Base-by-base conservation (phyloP, 2,113 vertebrate species). In the Fulica atra region DNA sequence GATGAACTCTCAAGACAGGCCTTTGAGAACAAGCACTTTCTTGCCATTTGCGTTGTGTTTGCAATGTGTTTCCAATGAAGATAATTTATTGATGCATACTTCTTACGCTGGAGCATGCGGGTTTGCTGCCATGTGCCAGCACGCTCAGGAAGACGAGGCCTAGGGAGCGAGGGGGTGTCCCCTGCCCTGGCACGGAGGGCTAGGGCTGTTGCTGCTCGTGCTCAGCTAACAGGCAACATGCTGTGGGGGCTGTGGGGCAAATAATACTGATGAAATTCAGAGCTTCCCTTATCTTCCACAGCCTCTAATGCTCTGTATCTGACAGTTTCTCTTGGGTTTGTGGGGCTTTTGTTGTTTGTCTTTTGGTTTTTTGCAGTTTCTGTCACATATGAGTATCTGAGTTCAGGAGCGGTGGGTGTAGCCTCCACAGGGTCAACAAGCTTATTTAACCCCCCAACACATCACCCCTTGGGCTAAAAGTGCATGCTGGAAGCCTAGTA, bases 31-130 rank as follows among this genome's bases (percentile, higher is more conserved):
- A 73, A 89, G 93, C 72, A 16, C 68, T 82, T 92, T 94, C 93
- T 57, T 57, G 81, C 92, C 44, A 61, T 95, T 93, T 86, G 54
- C 72, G 48, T 74, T 95, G 93, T 69, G 77, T 74, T 88, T 93
- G 92, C 93, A 89, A 86, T 84, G 88, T 96, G 97, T 86, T 97
- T 97, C 93, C 92, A 96, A 93, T 89, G 94, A 97, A 83, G 70
- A 68, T 81, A 89, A 96, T 93, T 88, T 92, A 93, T 92, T 91
- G 89, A 85, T 40, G 74, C 72, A 33, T 59, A 81, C 66, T 90
- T 60, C 51, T 79, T 19, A 10, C 4, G 18, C 78, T 66, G 78
- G 76, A 72, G 85, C 8, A 38, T 23, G 26, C 6, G 57, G 51
- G 60, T 63, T 64, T 64, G 66, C 59, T 78, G 88, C 79, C 56